Conservation (phyloP, 1,140 invertebrate genomes). For the Araneus ventricosus region DNA sequence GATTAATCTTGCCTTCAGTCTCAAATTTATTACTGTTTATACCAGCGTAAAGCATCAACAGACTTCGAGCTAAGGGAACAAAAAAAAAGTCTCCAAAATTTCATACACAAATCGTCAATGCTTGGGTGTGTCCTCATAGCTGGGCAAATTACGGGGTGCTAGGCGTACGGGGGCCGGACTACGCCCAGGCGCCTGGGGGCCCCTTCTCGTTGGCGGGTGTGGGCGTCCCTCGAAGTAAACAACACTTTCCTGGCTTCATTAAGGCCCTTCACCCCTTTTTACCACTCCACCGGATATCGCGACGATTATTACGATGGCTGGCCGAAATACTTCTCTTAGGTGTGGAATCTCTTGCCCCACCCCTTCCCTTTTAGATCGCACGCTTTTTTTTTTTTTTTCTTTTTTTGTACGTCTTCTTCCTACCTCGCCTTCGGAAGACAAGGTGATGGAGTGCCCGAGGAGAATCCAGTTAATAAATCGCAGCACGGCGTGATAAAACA, state of each 20-base stretch:
- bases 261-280: conserved; percentile 53
- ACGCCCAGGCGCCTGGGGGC: conserved; percentile 60
- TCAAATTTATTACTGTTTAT: not conserved
- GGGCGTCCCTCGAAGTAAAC: conserved; percentile 43
- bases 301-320: conserved; percentile 37
- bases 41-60: not conserved
- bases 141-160: conserved; percentile 47
- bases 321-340: conserved; percentile 44
- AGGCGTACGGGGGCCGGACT: conserved; percentile 8
- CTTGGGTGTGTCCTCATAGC: conserved; percentile 26
- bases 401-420: not conserved
- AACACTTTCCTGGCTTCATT: conserved; percentile 9
- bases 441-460: conserved; percentile 9
- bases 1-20: not conserved
- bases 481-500: conserved; percentile 7
- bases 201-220: conserved; percentile 15
- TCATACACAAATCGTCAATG: not conserved
- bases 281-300: conserved; percentile 58
- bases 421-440: conserved; percentile 6
- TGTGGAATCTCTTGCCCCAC: conserved; percentile 59
- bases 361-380: not conserved
- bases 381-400: not conserved
- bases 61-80: not conserved
- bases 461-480: conserved; percentile 53
- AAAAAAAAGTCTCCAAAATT: not conserved